Evolutionary conservation across 2,888 invertebrate species (phyloP), one percentile per base, ranked within the genome.

Genomic region (Limulus polyphemus): DNA sequence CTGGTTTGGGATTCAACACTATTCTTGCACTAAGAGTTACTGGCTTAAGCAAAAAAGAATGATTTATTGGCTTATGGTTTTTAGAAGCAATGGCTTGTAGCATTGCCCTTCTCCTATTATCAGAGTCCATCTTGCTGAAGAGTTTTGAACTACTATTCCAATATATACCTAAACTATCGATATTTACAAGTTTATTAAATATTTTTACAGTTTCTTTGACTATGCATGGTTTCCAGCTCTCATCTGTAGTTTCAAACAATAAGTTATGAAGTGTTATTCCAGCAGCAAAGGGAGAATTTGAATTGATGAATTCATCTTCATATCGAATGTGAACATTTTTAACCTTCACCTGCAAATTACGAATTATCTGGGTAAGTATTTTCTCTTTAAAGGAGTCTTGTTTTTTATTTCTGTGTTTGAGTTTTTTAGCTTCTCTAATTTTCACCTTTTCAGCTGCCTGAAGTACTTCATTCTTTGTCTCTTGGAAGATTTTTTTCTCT

Each of bases 201-300:
- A 89, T 86, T 49, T 85, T 84, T 51, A 87, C 85, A 63, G 85
- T 85, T 67, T 90, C 87, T 56, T 80, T 79, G 65, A 87, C 83
- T 70, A 90, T 84, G 47, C 76, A 76, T 14, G 80, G 84, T 61
- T 83, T 81, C 93, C 97, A 97, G 68, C 86, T 83, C 64, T 84
- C 83, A 77, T 94, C 88, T 14, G 97, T 98, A 50, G 97, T 95
- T 74, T 90, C 87, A 64, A 98, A 84, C 67, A 86, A 83, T 48
- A 99, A 81, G 70, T 86, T 85, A 73, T 88, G 84, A 11, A 99
- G 81, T 0, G 94, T 91, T 61, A 94, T 78, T 13, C 99, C 99
- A 70, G 91, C 73, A 47, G 79, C 74, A 71, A 81, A 80, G 2
- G 81, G 81, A 49, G 75, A 72, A 58, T 74, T 70, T 1, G 79